These are phyloP conservation scores for Archivesica marissinica DNA, from an alignment of 1,140 invertebrate genomes.

Conservation along the genomic window DNA sequence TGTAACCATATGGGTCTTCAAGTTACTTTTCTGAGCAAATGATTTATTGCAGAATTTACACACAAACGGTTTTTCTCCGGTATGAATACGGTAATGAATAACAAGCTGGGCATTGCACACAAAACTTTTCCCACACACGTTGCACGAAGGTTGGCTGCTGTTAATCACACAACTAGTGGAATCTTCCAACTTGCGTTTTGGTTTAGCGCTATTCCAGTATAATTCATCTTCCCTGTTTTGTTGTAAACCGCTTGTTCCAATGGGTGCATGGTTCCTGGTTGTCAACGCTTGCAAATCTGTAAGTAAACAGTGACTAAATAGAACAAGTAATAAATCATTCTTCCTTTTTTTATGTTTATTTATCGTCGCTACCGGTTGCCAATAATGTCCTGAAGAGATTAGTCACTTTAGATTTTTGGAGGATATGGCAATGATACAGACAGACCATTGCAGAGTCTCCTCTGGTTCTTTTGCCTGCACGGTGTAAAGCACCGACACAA, in stretches of 20 bases:
- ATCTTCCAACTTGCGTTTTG: neutral
- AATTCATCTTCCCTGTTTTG: neutral
- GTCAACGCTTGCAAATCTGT: neutral
- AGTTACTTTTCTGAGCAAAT: constrained; percentile 51
- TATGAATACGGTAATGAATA: constrained; percentile 48
- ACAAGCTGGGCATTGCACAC: constrained; percentile 29
- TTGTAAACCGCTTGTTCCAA: neutral
- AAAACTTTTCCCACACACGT: constrained; percentile 3
- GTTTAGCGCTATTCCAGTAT: neutral
- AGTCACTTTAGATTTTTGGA: too few species aligned
- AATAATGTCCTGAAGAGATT: too few species aligned
- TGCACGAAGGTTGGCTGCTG: neutral
- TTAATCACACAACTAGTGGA: neutral
- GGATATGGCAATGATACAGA: too few species aligned
- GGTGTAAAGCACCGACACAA: too few species aligned
- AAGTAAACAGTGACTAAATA: too few species aligned
- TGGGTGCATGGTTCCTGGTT: neutral
- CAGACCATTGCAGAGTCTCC: too few species aligned
- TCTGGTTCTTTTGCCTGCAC: too few species aligned
- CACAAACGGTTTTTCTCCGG: constrained; percentile 41
- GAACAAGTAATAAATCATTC: too few species aligned
- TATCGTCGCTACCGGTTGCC: too few species aligned
- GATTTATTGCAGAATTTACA: constrained; percentile 29
- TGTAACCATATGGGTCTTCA: constrained; percentile 25
- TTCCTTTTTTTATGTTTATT: too few species aligned